Conservation (phyloP, 2,888 invertebrate genomes). For the Epistrophe eligans region DNA sequence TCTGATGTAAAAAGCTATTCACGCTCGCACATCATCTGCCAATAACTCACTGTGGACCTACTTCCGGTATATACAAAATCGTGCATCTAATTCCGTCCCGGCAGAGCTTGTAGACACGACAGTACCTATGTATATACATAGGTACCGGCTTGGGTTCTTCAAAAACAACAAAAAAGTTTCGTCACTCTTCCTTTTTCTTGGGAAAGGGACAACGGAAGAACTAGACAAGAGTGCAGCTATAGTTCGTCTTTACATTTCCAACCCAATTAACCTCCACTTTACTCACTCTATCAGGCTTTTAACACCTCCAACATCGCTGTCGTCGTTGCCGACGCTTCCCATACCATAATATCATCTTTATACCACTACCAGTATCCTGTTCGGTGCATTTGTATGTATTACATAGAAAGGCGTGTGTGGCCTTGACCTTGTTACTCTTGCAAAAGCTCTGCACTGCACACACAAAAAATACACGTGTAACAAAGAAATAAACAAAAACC, state of each 20-base stretch:
- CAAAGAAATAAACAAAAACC: constrained; percentile 33
- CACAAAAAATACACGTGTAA: constrained; percentile 70
- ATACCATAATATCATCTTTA: constrained; percentile 16
- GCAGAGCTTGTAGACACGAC: constrained; percentile 46
- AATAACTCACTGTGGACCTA: constrained; percentile 69
- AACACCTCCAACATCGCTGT: constrained; percentile 45
- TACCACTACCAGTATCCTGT: constrained; percentile 17
- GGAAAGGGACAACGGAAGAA: constrained; percentile 3
- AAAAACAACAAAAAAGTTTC: neutral
- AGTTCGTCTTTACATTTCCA: constrained; percentile 57
- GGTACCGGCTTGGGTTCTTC: neutral
- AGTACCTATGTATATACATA: neutral
- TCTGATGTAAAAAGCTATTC: constrained; percentile 67
- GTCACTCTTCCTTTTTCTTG: constrained; percentile 9
- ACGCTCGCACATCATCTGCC: constrained; percentile 68
- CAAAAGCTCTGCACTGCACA: constrained; percentile 67
- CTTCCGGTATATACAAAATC: constrained; percentile 66
- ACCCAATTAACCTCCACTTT: constrained; percentile 65
- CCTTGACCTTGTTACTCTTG: constrained; percentile 76
- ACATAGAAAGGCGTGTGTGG: constrained; percentile 74
- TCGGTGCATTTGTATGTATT: constrained; percentile 61
- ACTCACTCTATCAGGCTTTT: constrained; percentile 43
- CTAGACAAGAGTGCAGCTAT: constrained; percentile 7
- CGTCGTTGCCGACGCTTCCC: constrained; percentile 13
- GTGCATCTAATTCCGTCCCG: constrained; percentile 55